Evolutionary conservation across 2,888 invertebrate species (phyloP).

Genomic region (Amphipoea lucens): DNA sequence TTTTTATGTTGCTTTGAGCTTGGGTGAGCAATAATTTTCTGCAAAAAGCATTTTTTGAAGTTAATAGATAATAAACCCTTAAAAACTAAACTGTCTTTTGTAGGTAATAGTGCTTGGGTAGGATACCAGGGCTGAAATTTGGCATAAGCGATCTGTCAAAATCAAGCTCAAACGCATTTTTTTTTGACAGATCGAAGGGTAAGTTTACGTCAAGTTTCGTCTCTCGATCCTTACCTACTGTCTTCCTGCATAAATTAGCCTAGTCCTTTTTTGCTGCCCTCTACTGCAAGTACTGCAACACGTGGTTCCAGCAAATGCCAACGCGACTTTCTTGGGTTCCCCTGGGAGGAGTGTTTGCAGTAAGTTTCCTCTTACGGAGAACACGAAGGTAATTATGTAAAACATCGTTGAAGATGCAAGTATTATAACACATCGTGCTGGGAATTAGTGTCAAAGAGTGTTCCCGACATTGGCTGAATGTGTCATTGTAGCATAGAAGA

Average conservation of each 20-base stretch:
- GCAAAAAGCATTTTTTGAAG: background rate
- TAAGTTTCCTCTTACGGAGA: constrained; percentile 44
- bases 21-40: background rate
- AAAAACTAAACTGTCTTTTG: background rate
- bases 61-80: background rate
- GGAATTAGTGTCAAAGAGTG: constrained; percentile 12
- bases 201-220: background rate
- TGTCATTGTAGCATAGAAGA: background rate
- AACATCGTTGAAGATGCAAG: constrained; percentile 17
- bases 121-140: too few species aligned
- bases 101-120: too few species aligned
- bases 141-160: background rate
- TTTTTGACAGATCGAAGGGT: background rate
- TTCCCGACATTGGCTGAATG: background rate
- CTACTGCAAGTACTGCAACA: constrained; percentile 38
- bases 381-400: constrained; percentile 40
- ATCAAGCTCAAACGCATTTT: background rate
- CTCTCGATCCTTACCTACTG: background rate
- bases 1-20: constrained; percentile 22
- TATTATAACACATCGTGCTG: background rate
- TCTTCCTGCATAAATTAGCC: background rate
- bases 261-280: background rate
- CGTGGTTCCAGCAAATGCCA: constrained; percentile 21
- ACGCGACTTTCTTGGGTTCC: constrained; percentile 18
- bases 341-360: constrained; percentile 37